These are phyloP conservation scores for Poeciliopsis prolifica DNA, from an alignment of 2,113 vertebrate species.

Conservation along the genomic window DNA sequence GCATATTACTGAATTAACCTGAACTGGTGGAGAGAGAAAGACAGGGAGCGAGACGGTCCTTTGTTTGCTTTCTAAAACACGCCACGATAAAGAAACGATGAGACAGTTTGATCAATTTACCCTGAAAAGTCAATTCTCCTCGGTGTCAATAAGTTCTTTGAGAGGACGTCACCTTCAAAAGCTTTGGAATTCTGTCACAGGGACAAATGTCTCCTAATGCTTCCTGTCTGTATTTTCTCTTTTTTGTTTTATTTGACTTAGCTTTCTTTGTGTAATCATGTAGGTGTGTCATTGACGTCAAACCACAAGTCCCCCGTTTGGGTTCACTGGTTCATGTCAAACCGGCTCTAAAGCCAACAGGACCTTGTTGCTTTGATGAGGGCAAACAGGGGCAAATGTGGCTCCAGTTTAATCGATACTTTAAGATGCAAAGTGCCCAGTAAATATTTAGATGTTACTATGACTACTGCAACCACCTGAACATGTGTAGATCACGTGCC, in stretches of 20 bases:
- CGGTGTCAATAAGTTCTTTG: not conserved
- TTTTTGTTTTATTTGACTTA: not conserved
- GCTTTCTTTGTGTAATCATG: too few relatives aligned
- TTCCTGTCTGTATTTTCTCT: not conserved
- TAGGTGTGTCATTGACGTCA: too few relatives aligned
- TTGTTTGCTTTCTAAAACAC: not conserved
- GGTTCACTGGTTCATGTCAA: not conserved
- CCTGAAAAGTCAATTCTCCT: not conserved
- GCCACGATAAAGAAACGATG: not conserved
- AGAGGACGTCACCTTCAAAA: not conserved
- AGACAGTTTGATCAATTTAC: not conserved
- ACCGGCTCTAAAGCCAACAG: constrained; percentile 1
- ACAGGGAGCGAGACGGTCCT: too few relatives aligned
- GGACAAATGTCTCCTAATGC: not conserved
- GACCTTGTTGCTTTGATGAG: constrained; percentile 1
- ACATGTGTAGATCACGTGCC: not conserved
- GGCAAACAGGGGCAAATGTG: too few relatives aligned
- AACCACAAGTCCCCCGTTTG: not conserved
- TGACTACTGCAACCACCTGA: not conserved
- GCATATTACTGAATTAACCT: not conserved
- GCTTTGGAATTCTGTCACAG: not conserved
- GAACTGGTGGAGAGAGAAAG: not conserved
- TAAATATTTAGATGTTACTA: constrained; percentile 17
- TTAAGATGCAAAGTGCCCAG: not conserved
- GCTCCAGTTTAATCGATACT: constrained; percentile 1